Base-by-base conservation (phyloP, 1,140 invertebrate species). In the Drosophila grimshawi region DNA sequence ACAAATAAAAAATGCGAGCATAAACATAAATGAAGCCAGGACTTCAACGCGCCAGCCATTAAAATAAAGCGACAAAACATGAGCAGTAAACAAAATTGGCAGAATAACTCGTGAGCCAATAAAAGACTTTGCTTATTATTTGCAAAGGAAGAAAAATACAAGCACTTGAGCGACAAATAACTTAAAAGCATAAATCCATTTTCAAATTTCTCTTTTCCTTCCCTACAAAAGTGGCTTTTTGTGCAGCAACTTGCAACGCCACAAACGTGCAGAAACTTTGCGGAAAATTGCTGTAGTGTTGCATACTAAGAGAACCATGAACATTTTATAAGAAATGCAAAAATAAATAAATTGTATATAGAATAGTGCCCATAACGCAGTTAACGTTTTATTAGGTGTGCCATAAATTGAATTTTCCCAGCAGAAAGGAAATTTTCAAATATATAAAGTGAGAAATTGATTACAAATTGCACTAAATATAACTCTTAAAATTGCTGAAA, bases 11-110 rank as follows among this genome's bases (percentile, higher is more conserved):
- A 86, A 79, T 76, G 48, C 64, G 71, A 43, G 29, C 71, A 86
- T 82, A 88, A 88, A 86, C 82, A 80, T 82, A 77, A 88, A 86
- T 86, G 78, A 65, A 80, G 79, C 79, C 63, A 52, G 64, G 73
- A 86, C 30, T 82, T 81, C 76, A 86, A 80, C 79, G 48, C 76
- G 60, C 45, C 56, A 53, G 72, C 80, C 80, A 77, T 86, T 86
- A 86, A 86, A 86, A 86, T 88, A 77, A 86, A 86, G 82, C 82
- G 83, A 88, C 80, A 86, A 88, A 86, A 86, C 82, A 86, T 86
- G 82, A 83, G 83, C 69, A 52, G 82, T 78, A 88, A 80, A 86
- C 82, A 73, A 88, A 86, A 80, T 57, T 68, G 56, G 57, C 41
- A 33, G 33, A 35, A 69, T 10, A 63, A 43, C 51, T 51, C 30